Evolutionary conservation across 2,113 vertebrate species (phyloP), one percentile per base, ranked within the genome.

Genomic region (Trichechus manatus): DNA sequence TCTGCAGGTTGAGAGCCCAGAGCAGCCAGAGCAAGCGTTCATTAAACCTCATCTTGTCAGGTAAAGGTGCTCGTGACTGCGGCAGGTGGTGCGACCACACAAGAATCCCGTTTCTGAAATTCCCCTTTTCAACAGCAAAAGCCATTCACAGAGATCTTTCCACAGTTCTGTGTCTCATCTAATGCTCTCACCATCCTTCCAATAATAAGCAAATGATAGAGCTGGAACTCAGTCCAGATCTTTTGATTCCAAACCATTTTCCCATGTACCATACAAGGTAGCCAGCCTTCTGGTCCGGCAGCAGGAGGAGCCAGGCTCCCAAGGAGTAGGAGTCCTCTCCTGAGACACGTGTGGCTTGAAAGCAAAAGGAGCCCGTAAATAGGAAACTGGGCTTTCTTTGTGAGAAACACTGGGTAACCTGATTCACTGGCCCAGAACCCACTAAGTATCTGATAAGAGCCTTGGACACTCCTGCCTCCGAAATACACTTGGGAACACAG

Each of bases 11-110:
- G 99, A 99, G 93, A 98, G 97, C 3, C 86, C 97, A 0, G 99
- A 99, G 79, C 99, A 99, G 6, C 98, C 99, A 0, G 99, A 99
- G 14, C 99, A 99, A n/a, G 98, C 97, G 0, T 98, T 99, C 92
- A 98, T 99, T 87, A 99, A 99, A 92, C 99, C 99, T 3, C 99
- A 99, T 42, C 98, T 98, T n/a, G 99, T 99, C 99, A 99, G 99
- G 99, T 99, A 98, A 80, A 20, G 13, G 2, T 23, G 25, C 64
- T 9, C 1, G 6, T 0, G 3, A 20, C 47, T 15, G 39, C 8
- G 31, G 66, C 14, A 29, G 22, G 8, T 0, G 4, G 31, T 33
- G 19, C 1, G 1, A 22, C 75, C 72, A 39, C 36, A 10, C 36
- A 39, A 36, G 9, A 23, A 39, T 39, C 72, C 56, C 22, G 9